Base-by-base conservation (phyloP, 2,888 invertebrate species). In the Microctonus aethiopoides region DNA sequence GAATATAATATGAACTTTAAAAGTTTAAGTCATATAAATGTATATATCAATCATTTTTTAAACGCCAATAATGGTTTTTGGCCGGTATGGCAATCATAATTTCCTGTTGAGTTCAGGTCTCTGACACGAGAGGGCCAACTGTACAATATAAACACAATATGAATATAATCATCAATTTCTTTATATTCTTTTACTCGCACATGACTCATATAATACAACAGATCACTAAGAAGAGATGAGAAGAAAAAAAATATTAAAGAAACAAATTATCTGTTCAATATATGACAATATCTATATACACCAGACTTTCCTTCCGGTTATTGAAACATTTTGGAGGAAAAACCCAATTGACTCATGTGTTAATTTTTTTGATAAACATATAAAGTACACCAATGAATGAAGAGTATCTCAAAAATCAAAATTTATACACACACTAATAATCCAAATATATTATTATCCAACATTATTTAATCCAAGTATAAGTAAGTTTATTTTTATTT, bases 101-200 rank as follows among this genome's bases (percentile, higher is more conserved):
- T 57, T 57, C 57, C 57, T n/a, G 57, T 29, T 32, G 46, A 46
- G 32, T 29, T 16, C 57, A 57, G 29, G 57, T 32, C 32, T 57
- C n/a, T 57, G 32, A 29, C 57, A 57, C 32, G 20, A 34, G 13
- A 10, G 32, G n/a, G n/a, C 46, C 46, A 46, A 46, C 39, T 3
- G 16, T 7, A 1, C 16, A 16, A 46, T 16, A 7, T n/a, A 10
- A 10, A 46, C 16, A 16, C n/a, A 20, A 20, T 9, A 20, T 5
- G 5, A 20, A n/a, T 16, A 20, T 9, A 46, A 46, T 20, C 46
- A 46, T 20, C 46, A 46, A 46, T 46, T 46, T 46, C 46, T 46
- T 46, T n/a, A 6, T 9, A 0, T 0, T 16, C 16, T 46, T 20
- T 16, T 46, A n/a, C 46, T 20, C 46, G 5, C 16, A 16, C 16